Percentiles rank a stretch among this genome's conserved stretches.
Conservation (phyloP, 2,888 invertebrate species). For the Melipona beecheii region DNA sequence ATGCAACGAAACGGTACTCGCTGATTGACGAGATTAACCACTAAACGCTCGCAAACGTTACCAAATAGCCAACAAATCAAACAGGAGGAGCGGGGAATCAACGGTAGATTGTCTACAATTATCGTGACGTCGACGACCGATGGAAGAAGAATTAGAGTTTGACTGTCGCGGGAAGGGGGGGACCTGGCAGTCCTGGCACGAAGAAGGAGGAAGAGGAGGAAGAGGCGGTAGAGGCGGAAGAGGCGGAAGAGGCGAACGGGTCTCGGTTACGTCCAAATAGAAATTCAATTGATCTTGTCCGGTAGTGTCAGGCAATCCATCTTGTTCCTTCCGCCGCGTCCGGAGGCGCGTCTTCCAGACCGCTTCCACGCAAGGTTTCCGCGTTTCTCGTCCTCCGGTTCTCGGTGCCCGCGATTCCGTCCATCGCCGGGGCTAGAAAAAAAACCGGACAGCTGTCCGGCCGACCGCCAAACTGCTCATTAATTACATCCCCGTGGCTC, state of each 20-base stretch:
- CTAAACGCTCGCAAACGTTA: neutral
- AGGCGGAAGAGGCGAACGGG: slow-evolving; percentile 45
- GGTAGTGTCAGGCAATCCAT: slow-evolving; percentile 85
- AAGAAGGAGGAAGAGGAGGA: slow-evolving; percentile 9
- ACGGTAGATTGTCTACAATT: slow-evolving; percentile 49
- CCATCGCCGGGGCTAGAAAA: slow-evolving; percentile 70
- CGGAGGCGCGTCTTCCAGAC: slow-evolving; percentile 75
- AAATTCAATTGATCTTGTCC: slow-evolving; percentile 87
- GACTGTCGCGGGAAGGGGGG: slow-evolving; percentile 30
- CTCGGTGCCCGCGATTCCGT: slow-evolving; percentile 75
- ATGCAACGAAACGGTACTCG: neutral
- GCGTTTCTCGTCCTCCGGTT: slow-evolving; percentile 73
- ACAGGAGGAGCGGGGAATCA: neutral
- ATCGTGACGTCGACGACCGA: slow-evolving; percentile 53
- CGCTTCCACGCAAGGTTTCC: slow-evolving; percentile 75
- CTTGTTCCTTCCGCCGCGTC: slow-evolving; percentile 84
- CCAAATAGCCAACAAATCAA: slow-evolving; percentile 24
- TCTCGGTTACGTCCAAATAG: slow-evolving; percentile 82
- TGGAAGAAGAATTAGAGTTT: slow-evolving; percentile 63
- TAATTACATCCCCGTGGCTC: slow-evolving; percentile 79
- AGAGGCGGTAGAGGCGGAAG: too few relatives aligned
- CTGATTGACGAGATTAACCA: neutral
- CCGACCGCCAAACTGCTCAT: slow-evolving; percentile 83
- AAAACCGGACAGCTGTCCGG: slow-evolving; percentile 83
- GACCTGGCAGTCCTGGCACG: neutral